Percentiles rank a stretch among this genome's conserved stretches.
Conservation (phyloP, 1,140 invertebrate genomes). For the Drosophila bipectinata region DNA sequence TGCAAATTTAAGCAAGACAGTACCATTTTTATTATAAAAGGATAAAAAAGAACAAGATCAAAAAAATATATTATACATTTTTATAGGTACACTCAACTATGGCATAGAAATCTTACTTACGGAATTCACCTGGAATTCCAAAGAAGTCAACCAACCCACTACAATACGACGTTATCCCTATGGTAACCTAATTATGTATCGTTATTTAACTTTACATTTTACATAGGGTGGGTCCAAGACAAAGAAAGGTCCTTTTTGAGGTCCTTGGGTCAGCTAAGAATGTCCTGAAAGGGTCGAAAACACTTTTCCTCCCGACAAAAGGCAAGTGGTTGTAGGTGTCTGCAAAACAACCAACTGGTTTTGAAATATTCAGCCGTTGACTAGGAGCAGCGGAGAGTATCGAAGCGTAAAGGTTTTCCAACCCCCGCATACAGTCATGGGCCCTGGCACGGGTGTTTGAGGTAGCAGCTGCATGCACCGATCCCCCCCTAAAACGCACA, state of each 20-base stretch:
- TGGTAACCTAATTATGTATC: conserved; percentile 1
- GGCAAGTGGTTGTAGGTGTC: conserved; percentile 18
- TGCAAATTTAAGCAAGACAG: too few species aligned
- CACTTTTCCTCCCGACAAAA: conserved; percentile 6
- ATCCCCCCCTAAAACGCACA: conserved; percentile 29
- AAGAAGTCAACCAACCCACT: not conserved
- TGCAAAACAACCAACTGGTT: conserved; percentile 47
- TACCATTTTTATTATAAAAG: too few species aligned
- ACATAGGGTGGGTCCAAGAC: not conserved
- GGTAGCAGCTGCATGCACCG: conserved; percentile 52
- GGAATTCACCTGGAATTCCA: not conserved
- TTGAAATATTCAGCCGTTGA: conserved; percentile 36
- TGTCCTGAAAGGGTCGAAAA: conserved; percentile 9
- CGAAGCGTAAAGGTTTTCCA: conserved; percentile 71
- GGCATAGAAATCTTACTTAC: not conserved
- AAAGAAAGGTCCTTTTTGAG: conserved; percentile 8
- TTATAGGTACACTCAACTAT: too few species aligned
- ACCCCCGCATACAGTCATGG: conserved; percentile 44
- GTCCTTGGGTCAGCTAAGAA: not conserved
- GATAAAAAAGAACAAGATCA: too few species aligned
- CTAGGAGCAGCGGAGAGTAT: conserved; percentile 50
- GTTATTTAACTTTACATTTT: not conserved
- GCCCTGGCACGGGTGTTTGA: conserved; percentile 15
- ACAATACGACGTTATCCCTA: not conserved
- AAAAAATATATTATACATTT: too few species aligned